phyloP scores from a whole-genome alignment of 2,888 invertebrate genomes.

The Gastracanthus pulcherrimus region DNA sequence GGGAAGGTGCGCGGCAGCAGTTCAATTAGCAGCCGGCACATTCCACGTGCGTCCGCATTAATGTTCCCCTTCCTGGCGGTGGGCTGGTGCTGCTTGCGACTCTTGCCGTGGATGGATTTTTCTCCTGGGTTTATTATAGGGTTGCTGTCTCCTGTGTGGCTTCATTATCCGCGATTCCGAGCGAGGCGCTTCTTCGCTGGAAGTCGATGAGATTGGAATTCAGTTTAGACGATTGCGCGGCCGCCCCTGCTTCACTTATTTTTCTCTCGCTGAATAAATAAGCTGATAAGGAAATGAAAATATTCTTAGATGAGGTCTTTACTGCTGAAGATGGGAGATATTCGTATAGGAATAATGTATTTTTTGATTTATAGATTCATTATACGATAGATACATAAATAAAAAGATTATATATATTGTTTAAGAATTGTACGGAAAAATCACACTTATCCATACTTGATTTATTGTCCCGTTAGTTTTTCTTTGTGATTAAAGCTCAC shows the following conservation, averaged over 20 bases:
- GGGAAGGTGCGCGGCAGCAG: not conserved
- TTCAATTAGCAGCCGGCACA: conserved; percentile 26
- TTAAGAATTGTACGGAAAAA: too few species aligned
- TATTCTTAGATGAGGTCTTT: not conserved
- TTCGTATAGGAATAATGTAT: too few species aligned
- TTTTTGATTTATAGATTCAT: too few species aligned
- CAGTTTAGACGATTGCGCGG: not conserved
- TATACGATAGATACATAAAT: too few species aligned
- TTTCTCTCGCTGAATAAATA: not conserved
- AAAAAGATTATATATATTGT: too few species aligned
- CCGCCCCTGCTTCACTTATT: not conserved
- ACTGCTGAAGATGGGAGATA: not conserved
- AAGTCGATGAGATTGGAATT: not conserved
- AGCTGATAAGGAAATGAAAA: not conserved
- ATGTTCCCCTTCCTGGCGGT: too few species aligned
- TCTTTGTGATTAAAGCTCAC: too few species aligned
- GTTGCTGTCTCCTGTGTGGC: not conserved
- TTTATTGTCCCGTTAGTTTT: too few species aligned
- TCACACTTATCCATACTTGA: too few species aligned
- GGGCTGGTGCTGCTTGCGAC: too few species aligned
- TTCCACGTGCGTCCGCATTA: conserved; percentile 26
- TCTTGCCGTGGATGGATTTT: not conserved
- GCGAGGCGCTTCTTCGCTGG: not conserved
- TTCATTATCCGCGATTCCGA: not conserved
- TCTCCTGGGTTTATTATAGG: not conserved